Evolutionary conservation across 2,113 vertebrate species (phyloP).

Genomic region (Crypturellus undulatus): DNA sequence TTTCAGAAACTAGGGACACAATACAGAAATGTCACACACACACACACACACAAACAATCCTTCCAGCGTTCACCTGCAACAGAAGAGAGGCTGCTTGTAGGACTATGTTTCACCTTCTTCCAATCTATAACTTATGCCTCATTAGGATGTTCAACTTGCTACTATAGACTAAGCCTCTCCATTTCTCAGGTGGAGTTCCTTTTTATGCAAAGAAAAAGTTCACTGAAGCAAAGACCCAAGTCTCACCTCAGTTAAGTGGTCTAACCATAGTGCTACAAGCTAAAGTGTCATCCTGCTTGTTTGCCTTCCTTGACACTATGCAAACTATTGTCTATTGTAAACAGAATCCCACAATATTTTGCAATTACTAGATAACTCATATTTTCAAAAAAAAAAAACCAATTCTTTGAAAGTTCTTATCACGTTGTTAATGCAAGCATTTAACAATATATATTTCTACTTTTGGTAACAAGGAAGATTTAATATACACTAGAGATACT

Average conservation of each 20-base stretch:
- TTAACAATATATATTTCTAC: neutral
- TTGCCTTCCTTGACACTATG: neutral
- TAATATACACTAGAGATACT: neutral
- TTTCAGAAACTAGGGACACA: neutral
- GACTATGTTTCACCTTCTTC: neutral
- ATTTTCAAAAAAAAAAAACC: neutral
- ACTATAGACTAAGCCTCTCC: neutral
- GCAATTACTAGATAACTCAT: neutral
- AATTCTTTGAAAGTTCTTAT: neutral
- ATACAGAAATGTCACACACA: neutral
- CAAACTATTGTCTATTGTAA: neutral
- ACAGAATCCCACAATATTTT: neutral
- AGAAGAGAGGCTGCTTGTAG: neutral
- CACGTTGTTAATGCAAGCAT: neutral
- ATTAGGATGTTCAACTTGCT: neutral
- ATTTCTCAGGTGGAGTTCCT: neutral
- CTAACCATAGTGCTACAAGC: neutral
- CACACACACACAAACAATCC: neutral
- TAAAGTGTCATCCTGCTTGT: neutral
- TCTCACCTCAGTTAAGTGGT: neutral
- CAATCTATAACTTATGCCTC: neutral
- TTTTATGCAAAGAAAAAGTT: neutral
- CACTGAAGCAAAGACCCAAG: neutral
- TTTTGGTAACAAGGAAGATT: neutral
- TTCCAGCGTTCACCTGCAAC: neutral